phyloP scores from a whole-genome alignment of 2,113 vertebrate species.

The Tretioscincus oriximinensis region DNA sequence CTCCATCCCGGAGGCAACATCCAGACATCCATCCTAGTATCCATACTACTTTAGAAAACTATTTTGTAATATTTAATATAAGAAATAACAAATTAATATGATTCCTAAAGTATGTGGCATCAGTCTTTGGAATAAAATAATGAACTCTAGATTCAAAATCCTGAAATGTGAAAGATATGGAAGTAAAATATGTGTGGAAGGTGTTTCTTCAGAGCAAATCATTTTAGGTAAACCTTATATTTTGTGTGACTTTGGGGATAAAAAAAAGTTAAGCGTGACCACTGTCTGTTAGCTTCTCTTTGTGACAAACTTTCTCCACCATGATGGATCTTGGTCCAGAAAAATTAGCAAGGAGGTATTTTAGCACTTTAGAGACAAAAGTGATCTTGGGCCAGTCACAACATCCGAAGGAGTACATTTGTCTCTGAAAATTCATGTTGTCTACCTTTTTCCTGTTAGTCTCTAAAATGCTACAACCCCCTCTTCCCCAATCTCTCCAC shows the following conservation, averaged over 20 bases:
- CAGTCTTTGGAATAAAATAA: conserved; percentile 6
- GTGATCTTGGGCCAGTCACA: no score
- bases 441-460: neutral
- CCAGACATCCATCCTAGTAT: no score
- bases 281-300: no score
- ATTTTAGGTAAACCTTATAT: neutral
- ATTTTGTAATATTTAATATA: conserved; percentile 25
- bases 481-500: neutral
- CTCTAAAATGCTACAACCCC: no score
- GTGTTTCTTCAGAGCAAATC: neutral
- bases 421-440: neutral
- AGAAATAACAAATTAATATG: conserved; percentile 12
- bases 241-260: no score
- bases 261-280: neutral
- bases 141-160: neutral
- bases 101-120: neutral
- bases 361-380: no score
- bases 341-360: no score
- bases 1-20: no score
- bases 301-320: neutral
- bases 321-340: no score
- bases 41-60: conserved; percentile 19
- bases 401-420: no score
- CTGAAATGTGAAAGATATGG: neutral
- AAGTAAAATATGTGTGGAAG: neutral